A percentile compares a stretch with the other conserved stretches of the same genome.
phyloP scores from a whole-genome alignment of 2,888 invertebrate species.

The Drosophila testacea region DNA sequence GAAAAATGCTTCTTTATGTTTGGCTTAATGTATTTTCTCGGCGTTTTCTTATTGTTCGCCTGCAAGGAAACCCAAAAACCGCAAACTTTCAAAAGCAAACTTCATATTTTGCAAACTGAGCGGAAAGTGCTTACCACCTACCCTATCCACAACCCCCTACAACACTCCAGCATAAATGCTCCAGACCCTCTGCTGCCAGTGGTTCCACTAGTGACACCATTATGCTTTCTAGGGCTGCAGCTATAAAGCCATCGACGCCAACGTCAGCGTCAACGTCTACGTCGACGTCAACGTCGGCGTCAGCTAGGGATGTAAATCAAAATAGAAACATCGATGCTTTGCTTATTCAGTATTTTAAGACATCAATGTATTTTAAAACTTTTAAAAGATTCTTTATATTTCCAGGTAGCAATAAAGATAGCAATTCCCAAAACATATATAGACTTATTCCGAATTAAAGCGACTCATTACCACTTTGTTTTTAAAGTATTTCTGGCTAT shows the following conservation, averaged over 20 bases:
- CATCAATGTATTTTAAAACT: too few relatives aligned
- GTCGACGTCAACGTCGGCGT: constrained; percentile 17
- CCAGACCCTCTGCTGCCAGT: constrained; percentile 14
- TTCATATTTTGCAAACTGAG: constrained; percentile 75
- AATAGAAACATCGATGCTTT: too few relatives aligned
- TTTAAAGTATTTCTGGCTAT: too few relatives aligned
- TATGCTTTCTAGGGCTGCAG: constrained; percentile 41
- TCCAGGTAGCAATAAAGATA: too few relatives aligned
- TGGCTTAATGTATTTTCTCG: constrained; percentile 73
- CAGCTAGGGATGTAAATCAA: not conserved
- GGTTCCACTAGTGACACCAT: constrained; percentile 59
- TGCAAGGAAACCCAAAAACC: constrained; percentile 69
- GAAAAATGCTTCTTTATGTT: constrained; percentile 67
- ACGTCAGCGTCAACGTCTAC: constrained; percentile 16
- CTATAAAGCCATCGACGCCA: constrained; percentile 7
- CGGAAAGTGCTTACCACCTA: constrained; percentile 57
- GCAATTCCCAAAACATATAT: too few relatives aligned
- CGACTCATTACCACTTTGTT: too few relatives aligned
- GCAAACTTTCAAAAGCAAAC: constrained; percentile 73
- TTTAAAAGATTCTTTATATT: too few relatives aligned
- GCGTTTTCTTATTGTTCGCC: constrained; percentile 68
- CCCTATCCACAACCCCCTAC: constrained; percentile 1
- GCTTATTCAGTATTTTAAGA: too few relatives aligned
- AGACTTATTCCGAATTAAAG: too few relatives aligned
- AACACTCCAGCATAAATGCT: constrained; percentile 13